phyloP scores from a whole-genome alignment of 2,888 invertebrate species.

The Cyaniris semiargus region DNA sequence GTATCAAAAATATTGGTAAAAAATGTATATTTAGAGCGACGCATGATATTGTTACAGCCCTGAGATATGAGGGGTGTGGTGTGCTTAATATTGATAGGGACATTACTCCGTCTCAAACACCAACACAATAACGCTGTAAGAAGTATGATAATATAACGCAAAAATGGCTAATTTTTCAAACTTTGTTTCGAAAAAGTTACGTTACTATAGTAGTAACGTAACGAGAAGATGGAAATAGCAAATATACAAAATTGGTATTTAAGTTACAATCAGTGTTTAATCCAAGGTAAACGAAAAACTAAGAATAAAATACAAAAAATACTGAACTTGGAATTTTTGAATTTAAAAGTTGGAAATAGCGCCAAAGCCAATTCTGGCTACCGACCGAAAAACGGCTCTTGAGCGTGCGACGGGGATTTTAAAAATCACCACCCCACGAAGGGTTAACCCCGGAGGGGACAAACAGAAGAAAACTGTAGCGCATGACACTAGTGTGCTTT shows the following conservation, averaged over 20 bases:
- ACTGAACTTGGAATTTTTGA: background rate
- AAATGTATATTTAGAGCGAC: conserved; percentile 11
- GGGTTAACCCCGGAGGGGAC: conserved; percentile 58
- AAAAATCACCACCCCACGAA: conserved; percentile 63
- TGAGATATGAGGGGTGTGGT: background rate
- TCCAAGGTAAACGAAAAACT: background rate
- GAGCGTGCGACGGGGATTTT: conserved; percentile 62
- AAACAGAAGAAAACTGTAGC: conserved; percentile 69
- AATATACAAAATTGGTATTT: no score
- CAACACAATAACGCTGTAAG: background rate
- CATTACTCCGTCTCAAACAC: background rate
- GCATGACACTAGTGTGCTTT: conserved; percentile 65
- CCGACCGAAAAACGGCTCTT: conserved; percentile 28
- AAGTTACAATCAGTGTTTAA: background rate
- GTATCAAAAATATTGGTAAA: conserved; percentile 5
- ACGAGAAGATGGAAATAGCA: background rate
- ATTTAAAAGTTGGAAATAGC: conserved; percentile 34
- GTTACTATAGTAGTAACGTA: background rate
- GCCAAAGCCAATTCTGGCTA: conserved; percentile 30
- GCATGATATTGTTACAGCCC: conserved; percentile 1
- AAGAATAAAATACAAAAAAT: background rate
- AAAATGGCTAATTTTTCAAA: background rate
- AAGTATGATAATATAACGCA: background rate
- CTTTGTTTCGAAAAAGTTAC: no score
- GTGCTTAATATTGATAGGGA: conserved; percentile 21